These are phyloP conservation scores for Plemyria rubiginata DNA, from an alignment of 2,888 invertebrate species.

Conservation along the genomic window DNA sequence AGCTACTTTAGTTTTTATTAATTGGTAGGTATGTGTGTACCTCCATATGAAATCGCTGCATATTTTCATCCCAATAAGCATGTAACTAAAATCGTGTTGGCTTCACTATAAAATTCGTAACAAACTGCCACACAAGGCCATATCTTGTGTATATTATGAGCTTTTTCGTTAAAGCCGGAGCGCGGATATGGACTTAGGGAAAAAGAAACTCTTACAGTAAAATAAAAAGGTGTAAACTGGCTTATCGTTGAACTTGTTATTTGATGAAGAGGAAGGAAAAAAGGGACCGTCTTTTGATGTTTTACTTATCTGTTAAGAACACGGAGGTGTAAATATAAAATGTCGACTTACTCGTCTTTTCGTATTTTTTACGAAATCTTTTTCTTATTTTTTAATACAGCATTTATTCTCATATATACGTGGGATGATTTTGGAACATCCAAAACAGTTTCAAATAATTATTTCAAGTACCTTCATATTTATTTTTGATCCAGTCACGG, in stretches of 20 bases:
- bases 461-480: background rate
- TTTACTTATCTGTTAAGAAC: slow-evolving; percentile 76
- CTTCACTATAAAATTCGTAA: slow-evolving; percentile 82
- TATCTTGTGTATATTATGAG: slow-evolving; percentile 84
- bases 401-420: background rate
- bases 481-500: no score
- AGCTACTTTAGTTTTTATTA: no score
- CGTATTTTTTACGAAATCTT: slow-evolving; percentile 54
- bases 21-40: background rate
- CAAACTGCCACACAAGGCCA: slow-evolving; percentile 80
- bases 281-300: slow-evolving; percentile 67
- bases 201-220: slow-evolving; percentile 39
- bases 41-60: slow-evolving; percentile 48
- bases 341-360: slow-evolving; percentile 60
- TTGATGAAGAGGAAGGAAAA: slow-evolving; percentile 51
- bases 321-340: slow-evolving; percentile 72
- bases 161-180: slow-evolving; percentile 78
- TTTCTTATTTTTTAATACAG: slow-evolving; percentile 41
- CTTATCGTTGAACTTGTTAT: slow-evolving; percentile 32
- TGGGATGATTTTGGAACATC: background rate
- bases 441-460: background rate
- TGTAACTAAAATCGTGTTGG: slow-evolving; percentile 76
- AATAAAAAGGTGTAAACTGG: slow-evolving; percentile 50
- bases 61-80: slow-evolving; percentile 66
- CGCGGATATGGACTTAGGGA: slow-evolving; percentile 25